Conservation (phyloP, 2,797 vertebrate species). For the Enteromius anoplus region DNA sequence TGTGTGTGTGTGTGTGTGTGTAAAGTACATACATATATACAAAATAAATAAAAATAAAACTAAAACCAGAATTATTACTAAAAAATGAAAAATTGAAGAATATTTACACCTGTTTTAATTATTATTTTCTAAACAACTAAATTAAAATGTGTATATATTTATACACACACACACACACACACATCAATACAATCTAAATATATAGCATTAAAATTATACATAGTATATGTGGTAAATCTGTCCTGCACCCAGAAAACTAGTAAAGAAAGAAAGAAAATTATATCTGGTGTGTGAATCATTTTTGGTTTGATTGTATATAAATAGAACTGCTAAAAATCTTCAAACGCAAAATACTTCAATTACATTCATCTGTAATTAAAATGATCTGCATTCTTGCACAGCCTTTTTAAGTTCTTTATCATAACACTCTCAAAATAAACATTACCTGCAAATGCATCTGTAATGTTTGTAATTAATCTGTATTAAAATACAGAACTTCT, state of each 20-base stretch:
- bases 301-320: not conserved
- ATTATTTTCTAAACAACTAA: not conserved
- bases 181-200: not conserved
- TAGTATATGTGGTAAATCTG: not conserved
- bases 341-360: not conserved
- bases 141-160: not conserved
- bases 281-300: too few relatives aligned
- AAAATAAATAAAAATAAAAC: too few relatives aligned
- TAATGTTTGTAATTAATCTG: not conserved
- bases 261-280: too few relatives aligned
- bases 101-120: not conserved
- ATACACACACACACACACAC: not conserved
- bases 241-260: too few relatives aligned
- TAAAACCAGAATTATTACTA: too few relatives aligned
- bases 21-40: too few relatives aligned
- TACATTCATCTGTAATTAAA: not conserved
- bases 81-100: too few relatives aligned
- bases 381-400: not conserved
- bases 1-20: too few relatives aligned
- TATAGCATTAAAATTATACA: not conserved
- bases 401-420: not conserved
- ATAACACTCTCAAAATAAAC: not conserved
- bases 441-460: not conserved
- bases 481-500: constrained; percentile 19
- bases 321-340: not conserved